A percentile compares a stretch with the other conserved stretches of the same genome.
phyloP scores from a whole-genome alignment of 1,140 invertebrate genomes.

The Druon quercuslanigerum region DNA sequence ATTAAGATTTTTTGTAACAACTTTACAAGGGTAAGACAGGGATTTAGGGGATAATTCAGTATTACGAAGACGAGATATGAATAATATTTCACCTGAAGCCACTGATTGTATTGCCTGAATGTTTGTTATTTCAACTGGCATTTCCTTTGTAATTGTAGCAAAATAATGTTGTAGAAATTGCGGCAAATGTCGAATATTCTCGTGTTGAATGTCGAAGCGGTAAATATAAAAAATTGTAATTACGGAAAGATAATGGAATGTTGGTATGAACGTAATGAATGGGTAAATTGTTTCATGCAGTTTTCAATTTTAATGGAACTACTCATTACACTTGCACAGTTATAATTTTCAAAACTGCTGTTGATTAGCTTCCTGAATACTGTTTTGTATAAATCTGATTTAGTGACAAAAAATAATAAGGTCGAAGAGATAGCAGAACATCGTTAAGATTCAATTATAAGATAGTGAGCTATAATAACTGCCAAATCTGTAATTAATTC shows the following conservation, averaged over 20 bases:
- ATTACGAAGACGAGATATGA: constrained; percentile 3
- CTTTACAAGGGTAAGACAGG: constrained; percentile 1
- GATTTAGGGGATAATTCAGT: constrained; percentile 25
- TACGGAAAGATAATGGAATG: neutral
- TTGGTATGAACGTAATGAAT: constrained; percentile 18
- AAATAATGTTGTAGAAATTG: neutral
- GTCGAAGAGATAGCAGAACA: neutral
- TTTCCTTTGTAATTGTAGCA: neutral
- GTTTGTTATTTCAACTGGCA: constrained; percentile 3
- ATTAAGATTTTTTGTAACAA: constrained; percentile 7
- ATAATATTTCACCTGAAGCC: neutral
- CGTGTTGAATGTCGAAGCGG: constrained; percentile 2
- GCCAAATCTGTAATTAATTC: constrained; percentile 24
- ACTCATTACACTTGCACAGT: constrained; percentile 16
- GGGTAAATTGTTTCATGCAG: neutral
- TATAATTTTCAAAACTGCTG: constrained; percentile 6
- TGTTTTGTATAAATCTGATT: constrained; percentile 7
- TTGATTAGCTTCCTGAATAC: constrained; percentile 16
- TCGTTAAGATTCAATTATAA: constrained; percentile 7
- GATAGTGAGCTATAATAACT: constrained; percentile 25
- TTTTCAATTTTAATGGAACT: neutral
- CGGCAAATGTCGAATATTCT: neutral
- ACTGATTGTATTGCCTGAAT: constrained; percentile 9
- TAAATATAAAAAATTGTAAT: constrained; percentile 20
- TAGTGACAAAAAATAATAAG: neutral